Evolutionary conservation across 2,888 invertebrate genomes (phyloP).

Genomic region (Parochlus steinenii): DNA sequence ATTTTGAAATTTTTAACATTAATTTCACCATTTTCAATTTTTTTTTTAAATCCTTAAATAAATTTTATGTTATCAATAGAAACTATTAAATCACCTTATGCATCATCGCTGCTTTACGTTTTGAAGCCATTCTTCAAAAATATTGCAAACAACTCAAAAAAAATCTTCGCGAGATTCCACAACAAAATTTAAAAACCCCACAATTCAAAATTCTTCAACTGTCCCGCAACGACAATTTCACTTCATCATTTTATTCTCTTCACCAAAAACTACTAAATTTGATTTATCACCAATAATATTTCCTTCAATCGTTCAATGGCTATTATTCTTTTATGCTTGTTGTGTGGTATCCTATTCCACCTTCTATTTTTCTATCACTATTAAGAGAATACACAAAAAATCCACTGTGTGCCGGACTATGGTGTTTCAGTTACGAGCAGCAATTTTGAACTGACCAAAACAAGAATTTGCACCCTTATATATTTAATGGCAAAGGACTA

Average conservation of each 20-base stretch:
- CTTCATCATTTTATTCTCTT: background rate
- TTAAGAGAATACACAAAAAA: background rate
- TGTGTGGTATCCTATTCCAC: background rate
- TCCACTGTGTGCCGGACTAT: background rate
- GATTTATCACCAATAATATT: background rate
- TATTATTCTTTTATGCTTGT: background rate
- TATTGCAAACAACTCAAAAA: too few relatives aligned
- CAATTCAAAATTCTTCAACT: background rate
- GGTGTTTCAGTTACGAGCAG: constrained; percentile 19
- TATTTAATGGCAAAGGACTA: constrained; percentile 12
- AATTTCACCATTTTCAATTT: too few relatives aligned
- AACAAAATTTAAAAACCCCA: too few relatives aligned
- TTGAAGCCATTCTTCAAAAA: constrained; percentile 27
- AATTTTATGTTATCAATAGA: constrained; percentile 7
- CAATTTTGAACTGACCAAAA: constrained; percentile 34
- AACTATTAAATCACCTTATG: constrained; percentile 29
- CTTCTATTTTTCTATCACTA: background rate
- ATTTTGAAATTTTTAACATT: too few relatives aligned
- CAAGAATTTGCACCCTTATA: constrained; percentile 27
- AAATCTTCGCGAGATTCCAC: too few relatives aligned
- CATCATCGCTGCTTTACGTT: constrained; percentile 31
- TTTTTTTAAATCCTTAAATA: background rate
- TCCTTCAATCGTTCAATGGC: background rate
- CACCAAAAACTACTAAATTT: background rate
- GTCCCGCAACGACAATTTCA: background rate